Evolutionary conservation across 2,797 vertebrate genomes (phyloP), one percentile per base, ranked within the genome.

Genomic region (Stomatorhinus walkeri): DNA sequence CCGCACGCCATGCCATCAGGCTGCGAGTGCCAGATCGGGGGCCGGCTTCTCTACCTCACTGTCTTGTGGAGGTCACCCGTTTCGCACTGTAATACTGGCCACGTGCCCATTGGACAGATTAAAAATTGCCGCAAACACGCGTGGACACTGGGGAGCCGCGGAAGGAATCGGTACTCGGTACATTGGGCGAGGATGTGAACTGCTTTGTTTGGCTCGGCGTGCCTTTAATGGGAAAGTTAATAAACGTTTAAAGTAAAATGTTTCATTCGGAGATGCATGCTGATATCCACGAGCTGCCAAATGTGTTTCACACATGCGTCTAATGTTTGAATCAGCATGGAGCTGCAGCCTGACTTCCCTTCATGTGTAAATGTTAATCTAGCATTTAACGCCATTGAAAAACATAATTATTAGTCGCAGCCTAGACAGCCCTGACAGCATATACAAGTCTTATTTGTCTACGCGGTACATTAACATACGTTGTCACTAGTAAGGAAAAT

Each of bases 401-500:
- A 19, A 79, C 14, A 8, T 81, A 81, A 81, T 81, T 46, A 81
- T 81, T 81, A 81, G 16, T 9, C 68, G 1, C 14, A 43, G 40
- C 40, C 76, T 10, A 59, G 9, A 87, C 84, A 56, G 24, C 51
- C 14, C 84, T 86, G 48, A 86, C 51, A 22, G 8, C 43, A 36
- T 43, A n/a, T 56, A 16, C 85, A 40, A n/a, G 85, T 59, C 6
- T 14, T 16, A 2, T 87, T 87, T 52, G 56, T 43, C 28, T 40
- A 64, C 3, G n/a, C 36, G 3, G n/a, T 8, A 36, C 85, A 52
- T 89, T 87, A 88, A 91, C 89, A 85, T 90, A 88, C 88, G 61
- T 79, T 49, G 46, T 61, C 54, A 88, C 83, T 54, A 88, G 81
- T 88, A 84, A 19, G 59, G 88, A 90, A 87, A 91, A 91, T 92